These are phyloP conservation scores for Sebastes ruberrimus DNA, from an alignment of 2,797 vertebrate genomes.

Conservation along the genomic window DNA sequence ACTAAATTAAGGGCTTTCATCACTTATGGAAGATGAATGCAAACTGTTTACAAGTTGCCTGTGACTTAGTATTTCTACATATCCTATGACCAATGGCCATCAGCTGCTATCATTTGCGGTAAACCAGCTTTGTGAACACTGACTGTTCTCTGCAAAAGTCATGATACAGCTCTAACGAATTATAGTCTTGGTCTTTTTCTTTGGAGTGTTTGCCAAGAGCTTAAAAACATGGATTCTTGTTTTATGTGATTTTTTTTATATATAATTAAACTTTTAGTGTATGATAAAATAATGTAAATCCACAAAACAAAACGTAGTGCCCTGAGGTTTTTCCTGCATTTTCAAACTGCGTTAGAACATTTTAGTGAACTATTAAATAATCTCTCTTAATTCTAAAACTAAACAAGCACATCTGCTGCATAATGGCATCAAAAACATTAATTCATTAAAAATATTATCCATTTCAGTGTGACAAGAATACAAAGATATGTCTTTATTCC, in stretches of 20 bases:
- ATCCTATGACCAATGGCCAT: slow-evolving; percentile 12
- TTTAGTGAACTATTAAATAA: neutral
- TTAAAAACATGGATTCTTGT: neutral
- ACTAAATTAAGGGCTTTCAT: neutral
- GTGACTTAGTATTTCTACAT: neutral
- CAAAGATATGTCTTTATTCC: neutral
- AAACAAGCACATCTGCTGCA: neutral
- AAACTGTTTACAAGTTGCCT: slow-evolving; percentile 3
- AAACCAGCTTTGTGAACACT: neutral
- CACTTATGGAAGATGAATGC: neutral
- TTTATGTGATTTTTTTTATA: neutral
- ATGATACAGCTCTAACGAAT: neutral
- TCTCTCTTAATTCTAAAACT: neutral
- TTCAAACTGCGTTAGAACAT: neutral
- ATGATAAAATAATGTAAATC: neutral
- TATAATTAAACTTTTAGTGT: neutral
- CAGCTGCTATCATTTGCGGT: slow-evolving; percentile 17
- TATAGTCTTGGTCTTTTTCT: neutral
- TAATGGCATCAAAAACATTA: neutral
- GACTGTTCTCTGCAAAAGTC: neutral
- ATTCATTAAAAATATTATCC: neutral
- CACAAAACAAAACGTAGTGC: neutral
- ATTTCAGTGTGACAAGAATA: neutral
- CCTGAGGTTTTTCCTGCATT: neutral
- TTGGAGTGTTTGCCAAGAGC: neutral